Base-by-base conservation (phyloP, 2,113 vertebrate genomes). In the Sylvietta virens region DNA sequence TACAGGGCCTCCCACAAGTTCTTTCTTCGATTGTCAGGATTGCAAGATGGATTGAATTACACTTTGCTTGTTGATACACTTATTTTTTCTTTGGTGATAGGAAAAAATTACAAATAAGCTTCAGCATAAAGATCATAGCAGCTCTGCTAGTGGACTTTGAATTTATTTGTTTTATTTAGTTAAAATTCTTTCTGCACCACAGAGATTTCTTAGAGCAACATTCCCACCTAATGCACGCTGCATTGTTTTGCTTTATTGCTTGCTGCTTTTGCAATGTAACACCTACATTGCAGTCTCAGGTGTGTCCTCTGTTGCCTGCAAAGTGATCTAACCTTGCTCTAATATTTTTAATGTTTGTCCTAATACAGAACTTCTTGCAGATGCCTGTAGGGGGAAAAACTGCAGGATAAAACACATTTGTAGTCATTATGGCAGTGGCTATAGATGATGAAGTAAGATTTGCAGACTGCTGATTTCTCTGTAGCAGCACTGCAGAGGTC, bases 1-100 rank as follows among this genome's bases (percentile, higher is more conserved):
- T 96, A 92, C 86, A 92, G 88, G 97, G 97, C 92, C 96, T 98
- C 96, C 97, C 93, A 95, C 92, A 96, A 97, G 95, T 96, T 97
- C 91, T 96, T 94, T 95, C 96, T 98, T 98, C 71, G n/a, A 97
- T 97, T 98, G 98, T 98, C 97, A 98, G 96, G 74, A 81, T 97
- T 96, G 94, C 95, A 95, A 98, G 98, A 98, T 98, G 95, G 97
- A 98, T 98, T 98, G 97, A 98, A 98, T 98, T 98, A 98, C 96
- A 98, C 88, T 98, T 97, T 95, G 93, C 94, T 97, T 98, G 89
- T 98, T 97, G 94, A 97, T 95, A 97, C 96, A 81, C 94, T 97
- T 97, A 88, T 95, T 96, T 96, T 71, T 96, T 79, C 71, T 92
- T 98, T 96, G 92, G 97, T 93, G 91, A 95, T 96, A 95, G 73